Evolutionary conservation across 2,888 invertebrate species (phyloP), one percentile per base, ranked within the genome.

Genomic region (Leptopilina drosophilae): DNA sequence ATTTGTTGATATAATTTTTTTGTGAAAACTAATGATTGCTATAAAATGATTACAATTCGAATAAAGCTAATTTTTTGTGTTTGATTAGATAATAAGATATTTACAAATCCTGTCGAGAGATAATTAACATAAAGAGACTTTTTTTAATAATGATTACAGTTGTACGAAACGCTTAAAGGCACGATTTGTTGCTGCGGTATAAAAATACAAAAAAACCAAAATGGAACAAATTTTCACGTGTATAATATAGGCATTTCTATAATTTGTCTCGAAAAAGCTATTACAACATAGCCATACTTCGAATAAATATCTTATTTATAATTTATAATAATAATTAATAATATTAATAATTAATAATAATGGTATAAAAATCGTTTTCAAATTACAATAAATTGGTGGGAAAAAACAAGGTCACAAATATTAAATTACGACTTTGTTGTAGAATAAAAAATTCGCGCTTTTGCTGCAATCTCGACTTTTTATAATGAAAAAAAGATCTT

Each of bases 121-220:
- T 73, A 33, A 56, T 59, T 14, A 73, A 73, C 56, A 73, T 53
- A 56, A 15, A 59, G 20, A 59, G 73, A 59, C 73, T 8, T 67
- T 7, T 40, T 56, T 69, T 67, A 49, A 8, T 33, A 73, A 73
- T 5, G 14, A 73, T 78, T 77, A 79, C 49, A 79, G 78, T 77
- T 80, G 73, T 77, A 81, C 77, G 81, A 86, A 87, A 86, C 83
- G 84, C 83, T 87, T 81, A 86, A 89, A 89, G 88, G 88, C 89
- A 88, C 88, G 87, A 88, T 85, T 83, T 87, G 82, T 87, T 84
- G 86, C 84, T 85, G 87, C 84, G 81, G 87, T 89, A 89, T 85
- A 88, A 89, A 89, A 88, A 87, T 88, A 89, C 87, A 85, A 88
- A 85, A 87, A 87, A 81, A 42, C 42, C 49, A 49, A 49, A 49